Conservation (phyloP, 2,797 vertebrate species). For the Otus scops region DNA sequence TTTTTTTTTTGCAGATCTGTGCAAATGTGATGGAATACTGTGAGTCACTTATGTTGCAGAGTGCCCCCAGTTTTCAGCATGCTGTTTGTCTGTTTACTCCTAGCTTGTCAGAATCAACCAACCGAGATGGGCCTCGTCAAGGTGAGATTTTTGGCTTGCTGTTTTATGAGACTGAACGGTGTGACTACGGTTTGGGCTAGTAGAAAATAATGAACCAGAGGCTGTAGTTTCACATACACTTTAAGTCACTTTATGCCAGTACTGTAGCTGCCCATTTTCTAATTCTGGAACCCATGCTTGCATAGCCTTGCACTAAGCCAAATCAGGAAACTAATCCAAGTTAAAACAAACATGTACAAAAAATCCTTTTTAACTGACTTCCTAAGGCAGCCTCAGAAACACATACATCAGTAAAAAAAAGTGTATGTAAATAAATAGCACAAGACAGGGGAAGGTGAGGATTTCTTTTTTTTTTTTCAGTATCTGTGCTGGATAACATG, state of each 20-base stretch:
- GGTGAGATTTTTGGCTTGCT: constrained; percentile 72
- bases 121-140: constrained; percentile 85
- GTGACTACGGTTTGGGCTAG: not conserved
- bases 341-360: not conserved
- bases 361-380: not conserved
- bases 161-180: not conserved
- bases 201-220: not conserved
- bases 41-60: constrained; percentile 91
- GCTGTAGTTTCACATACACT: not conserved
- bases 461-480: not conserved
- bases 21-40: constrained; percentile 98
- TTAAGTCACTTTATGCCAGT: not conserved
- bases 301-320: not conserved
- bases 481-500: not conserved
- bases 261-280: not conserved
- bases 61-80: constrained; percentile 87
- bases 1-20: constrained; percentile 83
- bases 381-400: not conserved
- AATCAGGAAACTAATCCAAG: not conserved
- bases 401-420: not conserved
- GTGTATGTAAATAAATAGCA: not conserved
- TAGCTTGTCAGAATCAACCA: constrained; percentile 87
- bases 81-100: constrained; percentile 94
- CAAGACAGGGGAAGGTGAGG: not conserved
- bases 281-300: not conserved